Evolutionary conservation across 2,113 vertebrate species (phyloP).

Genomic region (Pyrgilauda ruficollis): DNA sequence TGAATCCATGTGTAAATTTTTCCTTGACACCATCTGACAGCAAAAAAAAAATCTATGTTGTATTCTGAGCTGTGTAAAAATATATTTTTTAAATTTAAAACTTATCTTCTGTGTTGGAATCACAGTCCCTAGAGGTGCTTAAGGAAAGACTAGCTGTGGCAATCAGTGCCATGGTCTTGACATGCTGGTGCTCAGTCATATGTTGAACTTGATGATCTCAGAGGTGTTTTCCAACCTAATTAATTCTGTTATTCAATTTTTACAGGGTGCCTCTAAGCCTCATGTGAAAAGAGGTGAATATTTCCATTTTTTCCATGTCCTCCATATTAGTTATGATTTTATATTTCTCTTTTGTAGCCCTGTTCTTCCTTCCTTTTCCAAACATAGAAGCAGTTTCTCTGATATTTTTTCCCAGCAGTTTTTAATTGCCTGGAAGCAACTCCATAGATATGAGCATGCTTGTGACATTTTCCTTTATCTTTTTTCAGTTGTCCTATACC

Average conservation of each 20-base stretch:
- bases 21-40: neutral
- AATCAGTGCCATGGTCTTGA: neutral
- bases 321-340: neutral
- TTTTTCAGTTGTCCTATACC: neutral
- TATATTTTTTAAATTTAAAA: neutral
- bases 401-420: neutral
- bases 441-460: neutral
- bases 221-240: neutral
- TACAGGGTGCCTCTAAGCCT: neutral
- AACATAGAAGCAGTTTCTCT: neutral
- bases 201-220: neutral
- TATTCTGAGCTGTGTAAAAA: neutral
- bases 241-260: neutral
- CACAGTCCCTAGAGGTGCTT: neutral
- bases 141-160: neutral
- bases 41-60: neutral
- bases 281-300: neutral
- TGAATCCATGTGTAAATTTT: neutral
- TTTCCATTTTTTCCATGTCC: neutral
- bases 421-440: neutral
- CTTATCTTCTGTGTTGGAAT: neutral
- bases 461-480: neutral
- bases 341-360: neutral
- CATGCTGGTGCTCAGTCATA: neutral
- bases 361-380: neutral